A percentile compares a stretch with the other conserved stretches of the same genome.
These are phyloP conservation scores for Macropis europaea DNA, from an alignment of 2,888 invertebrate species.

Conservation along the genomic window DNA sequence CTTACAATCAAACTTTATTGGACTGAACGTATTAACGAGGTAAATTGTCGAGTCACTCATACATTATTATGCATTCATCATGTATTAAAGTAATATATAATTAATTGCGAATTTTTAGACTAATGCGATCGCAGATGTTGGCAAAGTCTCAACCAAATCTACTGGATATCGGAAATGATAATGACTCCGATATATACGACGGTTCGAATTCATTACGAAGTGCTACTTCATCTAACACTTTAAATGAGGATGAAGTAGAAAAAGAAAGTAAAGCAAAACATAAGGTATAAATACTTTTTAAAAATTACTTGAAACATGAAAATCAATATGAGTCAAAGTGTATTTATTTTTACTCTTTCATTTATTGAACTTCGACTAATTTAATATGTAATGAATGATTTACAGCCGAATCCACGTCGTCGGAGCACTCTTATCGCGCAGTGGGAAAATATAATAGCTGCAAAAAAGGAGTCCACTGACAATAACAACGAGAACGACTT, in stretches of 20 bases:
- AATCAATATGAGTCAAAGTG: not conserved
- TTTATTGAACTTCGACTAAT: not conserved
- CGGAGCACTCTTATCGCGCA: slow-evolving; percentile 89
- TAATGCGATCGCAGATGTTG: slow-evolving; percentile 78
- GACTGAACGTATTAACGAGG: slow-evolving; percentile 1
- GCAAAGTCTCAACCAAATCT: slow-evolving; percentile 80
- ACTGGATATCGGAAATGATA: slow-evolving; percentile 75
- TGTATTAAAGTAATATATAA: not conserved
- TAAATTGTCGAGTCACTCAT: slow-evolving; percentile 1
- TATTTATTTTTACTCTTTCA: not conserved
- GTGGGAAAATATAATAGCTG: slow-evolving; percentile 88
- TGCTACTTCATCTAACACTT: slow-evolving; percentile 73
- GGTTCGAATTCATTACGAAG: slow-evolving; percentile 73
- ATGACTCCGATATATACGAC: slow-evolving; percentile 76
- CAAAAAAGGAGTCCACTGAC: slow-evolving; percentile 70
- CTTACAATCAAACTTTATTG: slow-evolving; percentile 2
- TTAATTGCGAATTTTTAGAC: slow-evolving; percentile 65
- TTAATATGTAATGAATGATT: slow-evolving; percentile 23
- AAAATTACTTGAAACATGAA: not conserved
- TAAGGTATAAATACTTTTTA: slow-evolving; percentile 63
- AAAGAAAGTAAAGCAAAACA: slow-evolving; percentile 72
- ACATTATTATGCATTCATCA: not conserved
- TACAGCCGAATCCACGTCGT: slow-evolving; percentile 74
- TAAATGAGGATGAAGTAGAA: slow-evolving; percentile 75
- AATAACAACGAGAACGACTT: slow-evolving; percentile 69